These are phyloP conservation scores for Trachymyrmex cornetzi DNA, from an alignment of 1,140 invertebrate species.

Conservation along the genomic window DNA sequence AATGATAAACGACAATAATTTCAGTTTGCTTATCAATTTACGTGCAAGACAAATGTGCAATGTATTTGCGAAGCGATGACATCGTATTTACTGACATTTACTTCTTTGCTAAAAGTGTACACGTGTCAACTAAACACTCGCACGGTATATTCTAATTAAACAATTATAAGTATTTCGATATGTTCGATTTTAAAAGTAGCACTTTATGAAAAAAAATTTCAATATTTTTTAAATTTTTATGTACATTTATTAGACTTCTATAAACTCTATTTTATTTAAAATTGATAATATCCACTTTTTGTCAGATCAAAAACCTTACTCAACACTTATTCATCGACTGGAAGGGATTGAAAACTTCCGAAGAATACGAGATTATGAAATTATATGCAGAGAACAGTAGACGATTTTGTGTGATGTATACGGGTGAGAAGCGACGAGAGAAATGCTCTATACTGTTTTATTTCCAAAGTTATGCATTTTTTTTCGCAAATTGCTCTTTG, in stretches of 20 bases:
- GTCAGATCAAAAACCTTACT: constrained; percentile 5
- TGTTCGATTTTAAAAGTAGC: background rate
- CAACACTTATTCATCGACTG: constrained; percentile 26
- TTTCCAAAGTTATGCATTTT: background rate
- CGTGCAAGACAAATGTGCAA: background rate
- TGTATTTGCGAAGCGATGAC: constrained; percentile 20
- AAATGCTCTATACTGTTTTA: background rate
- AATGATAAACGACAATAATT: constrained; percentile 6
- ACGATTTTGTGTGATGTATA: constrained; percentile 16
- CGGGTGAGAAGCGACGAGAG: background rate
- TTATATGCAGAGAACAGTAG: constrained; percentile 2
- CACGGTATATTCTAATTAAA: background rate
- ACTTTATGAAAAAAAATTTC: background rate
- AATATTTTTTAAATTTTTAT: background rate
- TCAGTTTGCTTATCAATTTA: constrained; percentile 21
- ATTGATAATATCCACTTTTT: constrained; percentile 17
- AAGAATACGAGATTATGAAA: constrained; percentile 34
- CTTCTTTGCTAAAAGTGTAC: background rate
- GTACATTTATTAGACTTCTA: background rate
- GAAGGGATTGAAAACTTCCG: background rate
- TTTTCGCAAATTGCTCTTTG: background rate
- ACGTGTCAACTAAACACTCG: background rate
- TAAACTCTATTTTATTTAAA: background rate
- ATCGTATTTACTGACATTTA: background rate
- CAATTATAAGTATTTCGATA: background rate